phyloP scores from a whole-genome alignment of 1,140 invertebrate species.

The Vanessa tameamea region DNA sequence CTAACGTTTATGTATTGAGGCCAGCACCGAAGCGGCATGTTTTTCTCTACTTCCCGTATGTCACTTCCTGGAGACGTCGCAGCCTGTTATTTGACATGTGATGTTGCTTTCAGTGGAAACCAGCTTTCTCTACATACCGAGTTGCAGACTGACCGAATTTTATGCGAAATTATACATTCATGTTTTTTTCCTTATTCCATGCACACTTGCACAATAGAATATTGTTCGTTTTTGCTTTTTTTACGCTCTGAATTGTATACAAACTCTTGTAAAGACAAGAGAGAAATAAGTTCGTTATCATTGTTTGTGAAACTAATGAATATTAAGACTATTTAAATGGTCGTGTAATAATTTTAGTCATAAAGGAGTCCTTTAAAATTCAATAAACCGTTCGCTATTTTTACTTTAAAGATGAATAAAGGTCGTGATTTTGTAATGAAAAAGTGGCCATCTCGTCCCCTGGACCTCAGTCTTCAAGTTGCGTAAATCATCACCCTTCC shows the following conservation, averaged over 20 bases:
- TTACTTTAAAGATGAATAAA: slow-evolving; percentile 1
- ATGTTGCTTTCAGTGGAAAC: slow-evolving; percentile 38
- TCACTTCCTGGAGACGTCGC: slow-evolving; percentile 70
- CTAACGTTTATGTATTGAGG: slow-evolving; percentile 30
- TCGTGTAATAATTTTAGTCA: too few species aligned
- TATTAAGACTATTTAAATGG: background rate
- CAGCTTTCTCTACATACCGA: slow-evolving; percentile 18
- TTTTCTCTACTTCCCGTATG: slow-evolving; percentile 66
- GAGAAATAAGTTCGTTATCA: background rate
- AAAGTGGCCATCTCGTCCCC: slow-evolving; percentile 48
- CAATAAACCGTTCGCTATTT: background rate
- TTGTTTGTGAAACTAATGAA: background rate
- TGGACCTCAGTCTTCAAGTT: slow-evolving; percentile 44
- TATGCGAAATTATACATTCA: slow-evolving; percentile 24
- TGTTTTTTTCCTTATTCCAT: slow-evolving; percentile 15
- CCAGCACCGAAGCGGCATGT: slow-evolving; percentile 38
- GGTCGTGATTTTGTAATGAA: slow-evolving; percentile 40
- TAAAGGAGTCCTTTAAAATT: too few species aligned
- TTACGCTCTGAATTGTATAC: background rate
- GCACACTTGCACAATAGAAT: background rate
- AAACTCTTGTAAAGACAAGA: background rate
- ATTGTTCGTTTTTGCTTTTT: slow-evolving; percentile 1
- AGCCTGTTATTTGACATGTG: slow-evolving; percentile 60
- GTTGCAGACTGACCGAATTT: slow-evolving; percentile 25
- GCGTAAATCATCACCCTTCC: slow-evolving; percentile 72